Evolutionary conservation across 2,888 invertebrate species (phyloP), one percentile per base, ranked within the genome.

Genomic region (Branchinecta sandiegonensis): DNA sequence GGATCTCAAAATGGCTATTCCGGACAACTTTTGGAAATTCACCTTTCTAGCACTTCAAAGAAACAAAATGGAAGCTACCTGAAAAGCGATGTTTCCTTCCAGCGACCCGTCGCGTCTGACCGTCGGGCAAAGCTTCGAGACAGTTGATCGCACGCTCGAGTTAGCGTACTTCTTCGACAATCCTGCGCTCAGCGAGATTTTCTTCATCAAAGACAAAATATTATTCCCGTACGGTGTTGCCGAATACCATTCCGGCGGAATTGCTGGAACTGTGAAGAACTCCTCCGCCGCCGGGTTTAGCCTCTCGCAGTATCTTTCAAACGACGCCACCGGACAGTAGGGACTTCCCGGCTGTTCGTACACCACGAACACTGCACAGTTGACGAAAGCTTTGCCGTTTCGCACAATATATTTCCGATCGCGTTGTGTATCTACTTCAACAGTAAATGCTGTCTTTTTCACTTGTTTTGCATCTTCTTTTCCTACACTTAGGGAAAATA

Each of bases 381-480:
- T 37, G 37, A 37, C 6, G 6, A 37, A 37, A 17, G n/a, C 14
- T 14, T 17, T n/a, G 17, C 14, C 17, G 17, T n/a, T 14, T 56
- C 56, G 56, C 8, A 14, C 14, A 14, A 56, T 14, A 10, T 14
- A 56, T 56, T 17, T n/a, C 9, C 56, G n/a, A 56, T 56, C 56
- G 8, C 17, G n/a, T 56, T 56, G 7, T 56, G 8, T 56, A 17
- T 56, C 56, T 8, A 56, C n/a, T 56, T 56, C 14, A 56, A 56
- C 56, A 8, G 56, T 14, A 1, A 56, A 14, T 14, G n/a, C 56
- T 56, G 14, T 10, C 17, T 56, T 56, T 17, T 56, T 56, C 56
- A 56, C n/a, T 14, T 56, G n/a, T 17, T 56, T 56, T 10, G 56
- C 56, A 56, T 56, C 56, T 56, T 56, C 56, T 56, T 56, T 56